Base-by-base conservation (phyloP, 1,140 invertebrate species). In the Temnothorax longispinosus region DNA sequence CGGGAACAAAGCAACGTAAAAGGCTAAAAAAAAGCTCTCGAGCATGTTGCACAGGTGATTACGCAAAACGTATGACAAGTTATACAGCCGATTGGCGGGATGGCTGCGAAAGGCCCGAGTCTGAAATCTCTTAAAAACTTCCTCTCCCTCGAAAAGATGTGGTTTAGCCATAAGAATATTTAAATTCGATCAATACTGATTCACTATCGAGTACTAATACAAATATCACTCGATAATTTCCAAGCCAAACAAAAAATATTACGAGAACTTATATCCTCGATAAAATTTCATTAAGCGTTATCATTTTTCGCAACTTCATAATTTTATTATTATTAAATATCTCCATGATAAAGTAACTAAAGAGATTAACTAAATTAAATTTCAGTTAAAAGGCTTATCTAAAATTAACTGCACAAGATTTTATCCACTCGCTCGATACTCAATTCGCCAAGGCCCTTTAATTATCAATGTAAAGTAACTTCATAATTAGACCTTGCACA, bases 391-490 rank as follows among this genome's bases (percentile, higher is more conserved):
- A 60, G 80, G 21, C 41, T 35, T 32, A 56, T 74, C 52, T 21
- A 27, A 74, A 84, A 84, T 84, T 84, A 82, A 62, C 21, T 44
- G 27, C 27, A 11, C 18, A 60, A 47, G 27, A 60, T 50, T 84
- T 62, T 84, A 84, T 75, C 80, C 38, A 50, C 4, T 44, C 27
- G 8, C n/a, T 60, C 41, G 54, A 60, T 60, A 84, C 27, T 47
- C 69, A 47, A 62, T 75, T 75, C 41, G 32, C 54, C 41, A 44
- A 47, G 32, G 41, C 52, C 54, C 80, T 84, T 84, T 84, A 84
- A 84, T 84, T 84, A 84, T 84, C 80, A 84, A 84, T 84, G 80
- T 84, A 84, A 84, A 84, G 35, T 84, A 84, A 84, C 80, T 75
- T 60, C 69, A 84, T 84, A 84, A 84, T 84, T 84, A 75, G 69